These are phyloP conservation scores for Aurelia sp. DNA, from an alignment of 30 jellyfish, hydroid and myxozoan genomes.

Conservation along the genomic window DNA sequence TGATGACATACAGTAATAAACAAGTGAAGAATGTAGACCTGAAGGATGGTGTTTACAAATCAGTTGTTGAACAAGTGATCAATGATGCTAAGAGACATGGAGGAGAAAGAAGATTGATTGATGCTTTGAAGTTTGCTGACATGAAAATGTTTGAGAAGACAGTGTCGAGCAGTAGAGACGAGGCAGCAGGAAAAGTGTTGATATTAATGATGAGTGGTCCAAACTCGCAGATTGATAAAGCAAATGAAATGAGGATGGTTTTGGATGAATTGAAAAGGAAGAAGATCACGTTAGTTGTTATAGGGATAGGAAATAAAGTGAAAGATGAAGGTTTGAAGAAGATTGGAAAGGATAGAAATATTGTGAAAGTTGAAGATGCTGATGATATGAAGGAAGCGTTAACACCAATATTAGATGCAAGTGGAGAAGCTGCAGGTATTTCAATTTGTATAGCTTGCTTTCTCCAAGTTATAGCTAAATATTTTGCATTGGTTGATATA, in stretches of 20 bases:
- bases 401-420: slow-evolving; percentile 3
- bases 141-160: slow-evolving; percentile 30
- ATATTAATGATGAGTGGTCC: slow-evolving; percentile 33
- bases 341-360: neutral
- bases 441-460: no score
- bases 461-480: no score
- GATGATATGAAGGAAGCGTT: slow-evolving; percentile 1
- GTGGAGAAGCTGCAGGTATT: neutral
- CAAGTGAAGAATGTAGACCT: slow-evolving; percentile 2
- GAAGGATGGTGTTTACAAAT: slow-evolving; percentile 27
- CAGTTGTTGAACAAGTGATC: slow-evolving; percentile 39
- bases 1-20: slow-evolving; percentile 47
- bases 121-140: slow-evolving; percentile 20
- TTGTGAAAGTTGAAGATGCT: slow-evolving; percentile 10
- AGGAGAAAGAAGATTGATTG: slow-evolving; percentile 39
- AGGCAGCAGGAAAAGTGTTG: slow-evolving; percentile 34
- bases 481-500: no score
- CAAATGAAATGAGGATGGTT: neutral
- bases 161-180: neutral
- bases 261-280: slow-evolving; percentile 11
- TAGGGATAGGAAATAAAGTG: slow-evolving; percentile 51
- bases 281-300: slow-evolving; percentile 6
- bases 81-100: slow-evolving; percentile 31
- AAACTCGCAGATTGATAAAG: slow-evolving; percentile 7
- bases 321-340: slow-evolving; percentile 2